Percentiles rank a stretch among this genome's conserved stretches.
Evolutionary conservation across 2,888 invertebrate species (phyloP).

Genomic region (Leptopilina syphax): DNA sequence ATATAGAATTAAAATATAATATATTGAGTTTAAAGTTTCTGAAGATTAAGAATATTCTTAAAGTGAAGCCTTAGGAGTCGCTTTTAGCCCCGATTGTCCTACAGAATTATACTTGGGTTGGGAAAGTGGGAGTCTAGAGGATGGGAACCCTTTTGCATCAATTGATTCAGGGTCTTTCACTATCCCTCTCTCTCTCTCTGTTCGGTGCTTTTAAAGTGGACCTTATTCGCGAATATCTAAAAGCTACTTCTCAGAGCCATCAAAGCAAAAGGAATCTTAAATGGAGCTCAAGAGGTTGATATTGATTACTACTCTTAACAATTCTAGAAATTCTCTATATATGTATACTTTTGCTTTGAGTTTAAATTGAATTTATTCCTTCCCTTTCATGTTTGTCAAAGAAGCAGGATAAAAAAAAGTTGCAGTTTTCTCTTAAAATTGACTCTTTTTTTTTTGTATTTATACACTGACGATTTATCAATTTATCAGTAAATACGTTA

Average conservation of each 20-base stretch:
- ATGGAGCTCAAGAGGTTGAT: background rate
- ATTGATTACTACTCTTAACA: too few species aligned
- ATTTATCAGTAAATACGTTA: too few species aligned
- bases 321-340: too few species aligned
- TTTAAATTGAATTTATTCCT: too few species aligned
- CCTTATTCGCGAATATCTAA: background rate
- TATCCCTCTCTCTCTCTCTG: background rate
- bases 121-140: conserved; percentile 2
- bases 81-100: conserved; percentile 11
- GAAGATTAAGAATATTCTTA: conserved; percentile 7
- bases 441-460: too few species aligned
- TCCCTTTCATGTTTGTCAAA: too few species aligned
- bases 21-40: background rate
- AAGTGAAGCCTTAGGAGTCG: background rate
- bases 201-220: background rate
- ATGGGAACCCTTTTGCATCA: background rate
- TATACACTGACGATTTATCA: too few species aligned
- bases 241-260: background rate
- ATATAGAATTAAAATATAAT: background rate
- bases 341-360: too few species aligned
- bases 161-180: background rate
- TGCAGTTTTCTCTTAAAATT: too few species aligned
- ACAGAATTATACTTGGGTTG: background rate
- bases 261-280: background rate
- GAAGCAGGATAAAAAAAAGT: too few species aligned